Percentiles rank a stretch among this genome's conserved stretches.
Conservation (phyloP, 2,113 vertebrate genomes). For the Burhinus oedicnemus region DNA sequence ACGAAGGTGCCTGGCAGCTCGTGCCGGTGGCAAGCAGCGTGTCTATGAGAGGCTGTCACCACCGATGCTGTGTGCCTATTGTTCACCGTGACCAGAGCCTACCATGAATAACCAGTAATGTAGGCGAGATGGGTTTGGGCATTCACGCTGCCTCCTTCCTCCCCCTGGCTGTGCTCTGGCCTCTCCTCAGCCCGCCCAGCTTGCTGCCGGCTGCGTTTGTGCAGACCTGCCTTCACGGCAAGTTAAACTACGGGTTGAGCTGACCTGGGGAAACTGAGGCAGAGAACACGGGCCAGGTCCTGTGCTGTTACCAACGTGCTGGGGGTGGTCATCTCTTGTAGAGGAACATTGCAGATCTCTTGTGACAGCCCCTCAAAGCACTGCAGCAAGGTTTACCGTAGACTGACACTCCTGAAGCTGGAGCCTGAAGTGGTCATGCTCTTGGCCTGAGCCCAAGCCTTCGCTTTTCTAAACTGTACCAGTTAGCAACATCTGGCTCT, state of each 20-base stretch:
- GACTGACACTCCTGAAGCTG: not conserved
- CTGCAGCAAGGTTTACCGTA: not conserved
- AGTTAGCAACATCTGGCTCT: not conserved
- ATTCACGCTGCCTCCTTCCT: not conserved
- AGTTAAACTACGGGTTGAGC: not conserved
- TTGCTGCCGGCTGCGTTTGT: not conserved
- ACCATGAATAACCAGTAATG: fast-evolving
- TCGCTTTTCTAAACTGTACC: not conserved
- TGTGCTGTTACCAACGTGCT: not conserved
- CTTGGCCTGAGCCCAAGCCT: not conserved
- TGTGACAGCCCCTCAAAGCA: not conserved
- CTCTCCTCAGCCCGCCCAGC: not conserved
- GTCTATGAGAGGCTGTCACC: not conserved
- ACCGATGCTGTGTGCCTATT: not conserved
- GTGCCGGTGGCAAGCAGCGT: not conserved
- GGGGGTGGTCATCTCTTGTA: not conserved
- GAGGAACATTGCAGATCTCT: not conserved
- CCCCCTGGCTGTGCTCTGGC: not conserved
- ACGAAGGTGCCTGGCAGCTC: not conserved
- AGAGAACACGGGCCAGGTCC: not conserved
- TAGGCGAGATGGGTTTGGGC: not conserved
- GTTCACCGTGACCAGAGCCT: not conserved
- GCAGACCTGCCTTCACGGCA: not conserved
- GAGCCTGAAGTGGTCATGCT: no score
- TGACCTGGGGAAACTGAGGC: not conserved